These are phyloP conservation scores for Cheirogaleus major DNA, from an alignment of 2,797 vertebrate species.

Conservation along the genomic window DNA sequence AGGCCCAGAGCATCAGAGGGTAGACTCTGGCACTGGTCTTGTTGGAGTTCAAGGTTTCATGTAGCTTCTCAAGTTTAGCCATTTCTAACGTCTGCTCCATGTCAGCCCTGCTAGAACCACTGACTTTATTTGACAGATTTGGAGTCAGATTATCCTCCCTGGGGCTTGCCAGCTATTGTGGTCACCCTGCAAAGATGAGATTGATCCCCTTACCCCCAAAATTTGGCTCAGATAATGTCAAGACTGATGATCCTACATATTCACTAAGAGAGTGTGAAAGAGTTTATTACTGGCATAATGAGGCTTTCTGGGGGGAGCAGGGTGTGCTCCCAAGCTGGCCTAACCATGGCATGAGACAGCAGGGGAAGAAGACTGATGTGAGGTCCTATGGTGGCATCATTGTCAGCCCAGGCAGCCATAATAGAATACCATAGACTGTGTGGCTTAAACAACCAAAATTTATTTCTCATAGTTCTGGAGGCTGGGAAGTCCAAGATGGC, in stretches of 20 bases:
- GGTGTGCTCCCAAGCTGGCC: neutral
- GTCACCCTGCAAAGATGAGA: neutral
- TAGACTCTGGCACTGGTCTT: neutral
- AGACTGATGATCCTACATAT: neutral
- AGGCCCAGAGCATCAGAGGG: neutral
- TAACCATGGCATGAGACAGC: neutral
- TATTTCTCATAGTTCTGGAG: neutral
- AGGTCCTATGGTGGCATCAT: neutral
- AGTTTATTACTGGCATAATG: neutral
- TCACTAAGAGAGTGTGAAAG: neutral
- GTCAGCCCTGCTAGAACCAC: neutral
- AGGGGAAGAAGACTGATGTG: neutral
- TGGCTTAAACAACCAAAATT: neutral
- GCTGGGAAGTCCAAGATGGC: neutral
- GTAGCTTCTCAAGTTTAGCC: neutral
- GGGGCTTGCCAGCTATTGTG: neutral
- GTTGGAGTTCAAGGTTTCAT: neutral
- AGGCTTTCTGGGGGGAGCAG: neutral
- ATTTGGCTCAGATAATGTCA: neutral
- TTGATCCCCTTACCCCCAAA: rapidly evolving
- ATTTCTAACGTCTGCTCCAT: neutral
- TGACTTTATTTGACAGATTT: neutral
- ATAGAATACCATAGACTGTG: neutral
- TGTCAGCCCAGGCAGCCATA: neutral
- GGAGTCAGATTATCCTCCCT: neutral